Percentiles rank a stretch among this genome's conserved stretches.
Evolutionary conservation across 2,113 vertebrate species (phyloP).

Genomic region (Tychaedon coryphoeus): DNA sequence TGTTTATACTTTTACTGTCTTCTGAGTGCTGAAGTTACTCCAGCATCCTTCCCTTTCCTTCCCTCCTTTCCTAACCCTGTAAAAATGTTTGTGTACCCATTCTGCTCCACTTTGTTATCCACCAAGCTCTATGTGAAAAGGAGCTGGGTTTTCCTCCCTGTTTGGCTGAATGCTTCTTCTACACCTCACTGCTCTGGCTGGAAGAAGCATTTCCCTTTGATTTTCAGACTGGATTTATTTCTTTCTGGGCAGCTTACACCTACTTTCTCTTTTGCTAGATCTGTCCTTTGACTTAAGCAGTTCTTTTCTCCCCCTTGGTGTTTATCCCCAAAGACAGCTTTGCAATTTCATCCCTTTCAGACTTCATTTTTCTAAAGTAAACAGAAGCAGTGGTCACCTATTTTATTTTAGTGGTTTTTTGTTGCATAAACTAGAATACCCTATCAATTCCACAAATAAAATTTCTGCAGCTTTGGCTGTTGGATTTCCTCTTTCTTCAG

Average conservation of each 20-base stretch:
- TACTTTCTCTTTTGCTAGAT: not conserved
- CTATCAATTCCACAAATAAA: not conserved
- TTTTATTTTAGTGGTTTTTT: not conserved
- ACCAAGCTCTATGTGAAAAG: not conserved
- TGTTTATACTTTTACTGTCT: not conserved
- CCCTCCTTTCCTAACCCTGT: not conserved
- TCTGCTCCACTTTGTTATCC: not conserved
- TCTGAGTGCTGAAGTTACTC: not conserved
- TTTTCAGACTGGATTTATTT: not conserved
- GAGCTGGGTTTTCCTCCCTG: not conserved
- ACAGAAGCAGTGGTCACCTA: not conserved
- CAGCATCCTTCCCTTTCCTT: not conserved
- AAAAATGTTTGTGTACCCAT: not conserved
- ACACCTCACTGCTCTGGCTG: not conserved
- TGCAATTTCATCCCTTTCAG: constrained; percentile 11
- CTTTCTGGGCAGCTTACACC: not conserved
- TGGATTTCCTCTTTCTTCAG: not conserved
- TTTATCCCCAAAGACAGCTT: not conserved
- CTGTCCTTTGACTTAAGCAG: not conserved
- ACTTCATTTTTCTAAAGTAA: not conserved
- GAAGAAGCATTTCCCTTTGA: not conserved
- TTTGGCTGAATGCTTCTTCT: not conserved
- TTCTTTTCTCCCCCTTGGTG: not conserved
- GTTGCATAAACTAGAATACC: not conserved
- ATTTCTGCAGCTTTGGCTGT: not conserved